Evolutionary conservation across 1,140 invertebrate genomes (phyloP).

Genomic region (Wasmannia auropunctata): DNA sequence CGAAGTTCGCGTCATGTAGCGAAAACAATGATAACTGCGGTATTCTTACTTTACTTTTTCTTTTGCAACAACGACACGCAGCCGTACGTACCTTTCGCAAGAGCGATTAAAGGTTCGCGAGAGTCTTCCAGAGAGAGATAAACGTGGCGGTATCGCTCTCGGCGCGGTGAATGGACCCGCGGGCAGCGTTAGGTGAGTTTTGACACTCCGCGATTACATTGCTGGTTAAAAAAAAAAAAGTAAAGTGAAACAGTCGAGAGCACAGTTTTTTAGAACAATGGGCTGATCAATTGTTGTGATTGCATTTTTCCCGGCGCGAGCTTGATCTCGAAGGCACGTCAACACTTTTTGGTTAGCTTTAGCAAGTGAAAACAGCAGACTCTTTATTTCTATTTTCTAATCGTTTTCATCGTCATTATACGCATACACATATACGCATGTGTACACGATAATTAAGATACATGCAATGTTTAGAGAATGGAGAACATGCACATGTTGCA

Average conservation of each 20-base stretch:
- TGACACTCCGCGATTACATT: neutral
- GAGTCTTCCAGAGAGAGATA: neutral
- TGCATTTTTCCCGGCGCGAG: neutral
- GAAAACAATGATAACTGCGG: neutral
- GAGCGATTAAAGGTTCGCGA: neutral
- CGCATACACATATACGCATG: no score
- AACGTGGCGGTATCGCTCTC: neutral
- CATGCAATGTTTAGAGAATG: neutral
- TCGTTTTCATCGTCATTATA: neutral
- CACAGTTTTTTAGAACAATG: neutral
- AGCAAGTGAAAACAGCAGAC: neutral
- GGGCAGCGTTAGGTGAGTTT: neutral
- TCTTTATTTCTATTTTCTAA: neutral
- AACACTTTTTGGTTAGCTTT: constrained; percentile 22
- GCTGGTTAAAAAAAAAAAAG: neutral
- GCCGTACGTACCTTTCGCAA: neutral
- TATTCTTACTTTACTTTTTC: neutral
- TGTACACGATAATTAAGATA: neutral
- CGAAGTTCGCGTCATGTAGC: neutral
- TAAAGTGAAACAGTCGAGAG: neutral
- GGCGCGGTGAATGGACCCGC: neutral
- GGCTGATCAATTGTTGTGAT: neutral
- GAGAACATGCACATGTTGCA: neutral
- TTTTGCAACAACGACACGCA: neutral
- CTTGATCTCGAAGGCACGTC: neutral